A percentile compares a stretch with the other conserved stretches of the same genome.
Conservation (phyloP, 1,140 invertebrate genomes). For the Drosophila parabipectinata region DNA sequence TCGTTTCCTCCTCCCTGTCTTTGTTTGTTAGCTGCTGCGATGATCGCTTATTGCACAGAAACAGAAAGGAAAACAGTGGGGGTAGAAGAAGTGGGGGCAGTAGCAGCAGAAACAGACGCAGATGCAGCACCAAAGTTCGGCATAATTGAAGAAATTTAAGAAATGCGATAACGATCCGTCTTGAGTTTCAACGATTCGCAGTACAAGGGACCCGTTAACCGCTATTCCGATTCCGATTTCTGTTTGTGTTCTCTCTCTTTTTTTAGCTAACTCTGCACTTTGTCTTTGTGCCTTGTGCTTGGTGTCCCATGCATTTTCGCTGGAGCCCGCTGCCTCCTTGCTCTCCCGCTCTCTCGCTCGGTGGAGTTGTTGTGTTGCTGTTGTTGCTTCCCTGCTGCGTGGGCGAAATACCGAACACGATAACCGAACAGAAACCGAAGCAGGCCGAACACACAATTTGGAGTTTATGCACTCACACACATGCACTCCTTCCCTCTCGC, state of each 20-base stretch:
- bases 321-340: slow-evolving; percentile 33
- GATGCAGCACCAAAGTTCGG: slow-evolving; percentile 11
- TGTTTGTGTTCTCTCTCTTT: slow-evolving; percentile 9
- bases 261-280: slow-evolving; percentile 36
- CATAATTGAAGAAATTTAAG: slow-evolving; percentile 45
- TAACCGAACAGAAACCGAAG: slow-evolving; percentile 28
- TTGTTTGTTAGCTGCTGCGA: slow-evolving; percentile 18
- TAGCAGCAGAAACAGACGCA: background rate
- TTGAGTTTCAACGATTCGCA: slow-evolving; percentile 47
- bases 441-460: slow-evolving; percentile 24
- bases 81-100: background rate
- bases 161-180: slow-evolving; percentile 39
- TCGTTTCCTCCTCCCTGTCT: slow-evolving; percentile 5
- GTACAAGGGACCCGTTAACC: slow-evolving; percentile 31
- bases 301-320: slow-evolving; percentile 27
- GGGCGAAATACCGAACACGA: slow-evolving; percentile 49
- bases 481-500: slow-evolving; percentile 47
- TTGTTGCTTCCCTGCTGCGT: slow-evolving; percentile 38
- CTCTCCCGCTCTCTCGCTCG: slow-evolving; percentile 11
- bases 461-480: slow-evolving; percentile 56
- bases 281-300: slow-evolving; percentile 29
- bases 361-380: background rate
- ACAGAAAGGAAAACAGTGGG: slow-evolving; percentile 26
- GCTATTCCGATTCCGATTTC: slow-evolving; percentile 31
- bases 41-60: slow-evolving; percentile 44